Conservation (phyloP, 1,140 invertebrate species). For the Cherax destructor region DNA sequence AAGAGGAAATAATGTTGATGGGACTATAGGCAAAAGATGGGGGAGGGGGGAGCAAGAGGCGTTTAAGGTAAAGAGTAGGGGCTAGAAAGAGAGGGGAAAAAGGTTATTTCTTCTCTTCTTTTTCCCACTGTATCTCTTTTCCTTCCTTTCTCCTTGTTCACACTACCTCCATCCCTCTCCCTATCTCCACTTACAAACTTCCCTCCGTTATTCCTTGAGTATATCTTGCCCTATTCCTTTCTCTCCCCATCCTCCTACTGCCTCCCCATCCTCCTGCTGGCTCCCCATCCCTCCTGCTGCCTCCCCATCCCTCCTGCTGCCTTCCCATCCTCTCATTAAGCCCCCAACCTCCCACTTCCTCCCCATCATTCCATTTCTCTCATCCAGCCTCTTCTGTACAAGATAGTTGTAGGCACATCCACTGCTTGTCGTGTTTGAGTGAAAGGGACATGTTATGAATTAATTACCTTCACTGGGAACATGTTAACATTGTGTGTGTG, state of each 20-base stretch:
- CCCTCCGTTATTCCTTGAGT: too few relatives aligned
- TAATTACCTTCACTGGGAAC: not conserved
- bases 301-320: not conserved
- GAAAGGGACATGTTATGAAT: not conserved
- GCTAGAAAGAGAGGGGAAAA: too few relatives aligned
- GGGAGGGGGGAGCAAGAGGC: too few relatives aligned
- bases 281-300: too few relatives aligned
- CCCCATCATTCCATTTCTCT: not conserved
- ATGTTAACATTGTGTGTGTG: not conserved
- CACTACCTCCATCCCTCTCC: not conserved
- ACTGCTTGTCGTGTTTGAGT: not conserved
- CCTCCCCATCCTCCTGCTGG: not conserved
- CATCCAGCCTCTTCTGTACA: not conserved
- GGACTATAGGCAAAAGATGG: too few relatives aligned
- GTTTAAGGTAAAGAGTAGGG: too few relatives aligned
- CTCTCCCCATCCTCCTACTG: not conserved
- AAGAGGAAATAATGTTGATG: too few relatives aligned
- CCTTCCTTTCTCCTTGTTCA: not conserved
- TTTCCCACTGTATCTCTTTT: not conserved
- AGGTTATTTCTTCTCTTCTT: not conserved
- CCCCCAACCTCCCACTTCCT: too few relatives aligned
- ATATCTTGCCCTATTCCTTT: not conserved
- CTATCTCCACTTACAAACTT: not conserved
- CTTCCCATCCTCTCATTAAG: not conserved
- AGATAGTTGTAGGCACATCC: not conserved